These are phyloP conservation scores for Polymixis lichenea DNA, from an alignment of 2,888 invertebrate species.

Conservation along the genomic window DNA sequence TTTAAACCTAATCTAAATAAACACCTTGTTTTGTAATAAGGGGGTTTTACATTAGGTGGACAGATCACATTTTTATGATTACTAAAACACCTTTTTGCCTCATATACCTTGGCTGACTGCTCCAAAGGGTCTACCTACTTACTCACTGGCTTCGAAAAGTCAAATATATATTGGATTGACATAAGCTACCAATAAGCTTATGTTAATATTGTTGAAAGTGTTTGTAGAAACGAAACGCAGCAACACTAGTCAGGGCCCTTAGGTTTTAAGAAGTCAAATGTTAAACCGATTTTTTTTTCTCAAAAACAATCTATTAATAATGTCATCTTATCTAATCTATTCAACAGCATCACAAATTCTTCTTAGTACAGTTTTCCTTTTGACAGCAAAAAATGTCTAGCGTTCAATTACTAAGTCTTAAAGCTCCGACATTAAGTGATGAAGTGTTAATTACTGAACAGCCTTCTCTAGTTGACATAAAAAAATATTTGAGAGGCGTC, in stretches of 20 bases:
- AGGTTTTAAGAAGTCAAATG: too few species aligned
- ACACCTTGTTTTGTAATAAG: too few species aligned
- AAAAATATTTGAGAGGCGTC: conserved; percentile 43
- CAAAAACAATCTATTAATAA: conserved; percentile 16
- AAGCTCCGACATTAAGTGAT: conserved; percentile 57
- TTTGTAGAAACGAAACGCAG: background rate
- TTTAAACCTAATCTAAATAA: too few species aligned
- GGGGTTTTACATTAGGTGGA: too few species aligned
- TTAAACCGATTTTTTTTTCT: too few species aligned
- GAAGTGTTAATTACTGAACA: conserved; percentile 60
- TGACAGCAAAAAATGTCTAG: conserved; percentile 44
- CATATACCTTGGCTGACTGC: too few species aligned
- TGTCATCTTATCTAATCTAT: conserved; percentile 11
- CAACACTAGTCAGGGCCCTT: background rate
- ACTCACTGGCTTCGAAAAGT: too few species aligned
- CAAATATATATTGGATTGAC: background rate
- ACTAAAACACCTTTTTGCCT: too few species aligned
- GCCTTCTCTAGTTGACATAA: conserved; percentile 33
- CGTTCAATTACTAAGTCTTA: conserved; percentile 38
- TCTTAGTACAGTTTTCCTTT: conserved; percentile 26
- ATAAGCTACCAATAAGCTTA: background rate
- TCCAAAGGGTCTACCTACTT: too few species aligned
- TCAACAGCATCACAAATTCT: background rate
- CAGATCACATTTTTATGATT: too few species aligned
- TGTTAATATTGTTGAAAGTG: background rate